These are phyloP conservation scores for Gryon sp. DNA, from an alignment of 1,140 invertebrate genomes.

Conservation along the genomic window DNA sequence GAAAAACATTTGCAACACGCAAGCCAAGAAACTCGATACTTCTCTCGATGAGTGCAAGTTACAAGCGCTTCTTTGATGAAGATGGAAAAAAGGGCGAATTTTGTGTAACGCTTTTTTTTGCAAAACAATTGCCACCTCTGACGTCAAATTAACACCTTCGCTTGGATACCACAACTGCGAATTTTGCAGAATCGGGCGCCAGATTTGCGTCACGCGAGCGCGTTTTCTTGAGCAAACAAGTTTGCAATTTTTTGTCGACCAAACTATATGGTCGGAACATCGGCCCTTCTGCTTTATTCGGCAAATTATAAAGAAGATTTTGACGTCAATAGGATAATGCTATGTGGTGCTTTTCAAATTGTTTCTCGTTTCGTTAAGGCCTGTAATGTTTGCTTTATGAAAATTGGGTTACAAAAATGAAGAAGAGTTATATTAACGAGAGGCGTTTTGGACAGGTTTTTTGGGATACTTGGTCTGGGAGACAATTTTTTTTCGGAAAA, in stretches of 20 bases:
- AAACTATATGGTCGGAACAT: too few species aligned
- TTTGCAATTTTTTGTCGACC: neutral
- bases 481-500: too few species aligned
- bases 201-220: constrained; percentile 28
- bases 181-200: constrained; percentile 14
- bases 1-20: constrained; percentile 39
- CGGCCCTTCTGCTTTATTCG: too few species aligned
- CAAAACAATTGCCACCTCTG: constrained; percentile 20
- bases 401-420: constrained; percentile 30
- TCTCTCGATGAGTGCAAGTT: too few species aligned
- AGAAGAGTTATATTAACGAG: too few species aligned
- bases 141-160: constrained; percentile 54
- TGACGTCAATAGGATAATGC: constrained; percentile 25
- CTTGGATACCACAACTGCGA: constrained; percentile 1
- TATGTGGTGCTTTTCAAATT: constrained; percentile 26
- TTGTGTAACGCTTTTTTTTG: constrained; percentile 21
- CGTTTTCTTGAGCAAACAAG: constrained; percentile 46
- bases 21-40: constrained; percentile 35
- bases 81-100: constrained; percentile 40
- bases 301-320: constrained; percentile 37
- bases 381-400: constrained; percentile 26
- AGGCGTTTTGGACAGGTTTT: too few species aligned
- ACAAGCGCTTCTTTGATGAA: constrained; percentile 21
- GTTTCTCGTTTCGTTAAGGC: constrained; percentile 19
- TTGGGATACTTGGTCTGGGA: too few species aligned